phyloP scores from a whole-genome alignment of 2,888 invertebrate species.

The Diogma glabrata region DNA sequence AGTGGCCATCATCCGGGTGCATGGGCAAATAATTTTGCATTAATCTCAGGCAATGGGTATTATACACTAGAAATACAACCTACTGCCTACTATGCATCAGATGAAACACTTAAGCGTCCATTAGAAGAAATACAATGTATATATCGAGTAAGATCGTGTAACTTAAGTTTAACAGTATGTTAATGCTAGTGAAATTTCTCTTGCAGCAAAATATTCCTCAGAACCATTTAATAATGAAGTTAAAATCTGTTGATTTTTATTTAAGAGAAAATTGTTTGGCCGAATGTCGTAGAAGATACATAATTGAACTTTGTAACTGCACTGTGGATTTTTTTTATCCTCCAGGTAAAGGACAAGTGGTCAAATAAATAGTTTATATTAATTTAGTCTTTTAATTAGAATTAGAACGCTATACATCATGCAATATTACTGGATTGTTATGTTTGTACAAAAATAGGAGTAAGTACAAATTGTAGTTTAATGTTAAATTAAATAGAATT shows the following conservation, averaged over 20 bases:
- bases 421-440: conserved; percentile 23
- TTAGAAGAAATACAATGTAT: conserved; percentile 28
- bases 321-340: conserved; percentile 34
- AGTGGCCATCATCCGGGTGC: conserved; percentile 24
- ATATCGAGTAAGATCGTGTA: conserved; percentile 24
- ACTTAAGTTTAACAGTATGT: no score
- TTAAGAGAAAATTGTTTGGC: conserved; percentile 32
- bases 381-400: neutral
- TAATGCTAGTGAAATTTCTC: no score
- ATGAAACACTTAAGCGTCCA: conserved; percentile 21
- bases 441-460: conserved; percentile 28
- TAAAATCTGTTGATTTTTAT: conserved; percentile 29
- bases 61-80: conserved; percentile 28
- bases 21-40: conserved; percentile 23
- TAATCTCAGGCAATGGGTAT: conserved; percentile 26
- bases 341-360: conserved; percentile 22
- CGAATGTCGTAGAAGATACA: conserved; percentile 33
- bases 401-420: conserved; percentile 16
- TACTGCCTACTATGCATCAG: conserved; percentile 27
- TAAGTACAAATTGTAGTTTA: conserved; percentile 19
- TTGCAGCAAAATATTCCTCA: no score
- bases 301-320: conserved; percentile 32
- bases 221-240: no score
- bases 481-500: conserved; percentile 4
- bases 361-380: no score